Conservation (phyloP, 2,113 vertebrate species). For the Lagopus leucura region DNA sequence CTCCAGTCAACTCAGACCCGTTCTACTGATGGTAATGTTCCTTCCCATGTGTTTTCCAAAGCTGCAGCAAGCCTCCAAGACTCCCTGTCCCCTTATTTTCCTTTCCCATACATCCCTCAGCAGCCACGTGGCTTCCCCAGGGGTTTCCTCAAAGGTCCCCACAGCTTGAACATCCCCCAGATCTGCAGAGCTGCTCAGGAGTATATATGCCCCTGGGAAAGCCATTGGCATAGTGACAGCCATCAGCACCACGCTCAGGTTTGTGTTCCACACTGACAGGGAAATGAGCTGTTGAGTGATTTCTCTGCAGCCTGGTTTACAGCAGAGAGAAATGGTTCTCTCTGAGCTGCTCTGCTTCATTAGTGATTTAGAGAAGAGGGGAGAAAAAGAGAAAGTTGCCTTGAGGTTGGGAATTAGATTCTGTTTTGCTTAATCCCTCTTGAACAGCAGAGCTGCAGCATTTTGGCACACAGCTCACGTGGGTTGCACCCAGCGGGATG, state of each 20-base stretch:
- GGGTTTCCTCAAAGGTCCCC: neutral
- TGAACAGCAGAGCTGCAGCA: neutral
- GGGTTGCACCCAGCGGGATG: neutral
- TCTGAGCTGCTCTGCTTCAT: neutral
- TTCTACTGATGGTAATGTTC: neutral
- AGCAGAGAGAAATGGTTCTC: neutral
- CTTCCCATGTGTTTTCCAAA: neutral
- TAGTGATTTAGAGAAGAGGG: neutral
- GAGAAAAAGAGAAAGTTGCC: neutral
- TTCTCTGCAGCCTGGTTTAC: neutral
- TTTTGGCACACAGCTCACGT: neutral
- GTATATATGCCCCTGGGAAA: neutral
- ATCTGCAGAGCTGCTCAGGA: neutral
- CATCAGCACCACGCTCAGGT: neutral
- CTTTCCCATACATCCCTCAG: neutral
- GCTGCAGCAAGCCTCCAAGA: neutral
- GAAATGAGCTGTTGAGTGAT: neutral
- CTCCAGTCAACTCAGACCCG: neutral
- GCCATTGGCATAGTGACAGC: fast-evolving
- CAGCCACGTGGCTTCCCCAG: neutral
- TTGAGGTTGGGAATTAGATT: neutral
- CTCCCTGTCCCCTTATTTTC: neutral
- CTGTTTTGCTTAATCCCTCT: neutral
- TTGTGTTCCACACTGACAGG: neutral
- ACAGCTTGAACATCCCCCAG: neutral